phyloP scores from a whole-genome alignment of 2,113 vertebrate genomes.

The Tenebrosternarchus preto region DNA sequence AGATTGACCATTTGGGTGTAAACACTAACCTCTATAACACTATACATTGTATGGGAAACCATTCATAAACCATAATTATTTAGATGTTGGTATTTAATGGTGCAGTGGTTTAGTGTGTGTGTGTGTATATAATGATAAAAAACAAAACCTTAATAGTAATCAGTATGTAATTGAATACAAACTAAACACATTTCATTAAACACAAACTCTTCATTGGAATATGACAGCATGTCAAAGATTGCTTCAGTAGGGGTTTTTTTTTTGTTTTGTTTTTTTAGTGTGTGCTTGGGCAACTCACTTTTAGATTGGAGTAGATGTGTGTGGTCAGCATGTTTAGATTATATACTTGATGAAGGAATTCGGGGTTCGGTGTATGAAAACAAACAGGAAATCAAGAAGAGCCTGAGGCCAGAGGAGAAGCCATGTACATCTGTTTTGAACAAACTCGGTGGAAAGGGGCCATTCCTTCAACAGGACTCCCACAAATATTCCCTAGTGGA shows the following conservation, averaged over 20 bases:
- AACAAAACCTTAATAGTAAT: too few species aligned
- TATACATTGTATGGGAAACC: too few species aligned
- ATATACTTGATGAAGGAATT: conserved; percentile 55
- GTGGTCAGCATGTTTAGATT: conserved; percentile 13
- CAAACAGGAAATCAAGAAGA: conserved; percentile 58
- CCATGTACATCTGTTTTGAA: conserved; percentile 41
- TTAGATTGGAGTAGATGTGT: neutral
- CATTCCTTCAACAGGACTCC: neutral
- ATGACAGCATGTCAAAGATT: neutral
- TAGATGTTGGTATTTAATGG: too few species aligned
- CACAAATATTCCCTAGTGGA: conserved; percentile 49
- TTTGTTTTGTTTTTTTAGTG: neutral
- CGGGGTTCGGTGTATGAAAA: conserved; percentile 53
- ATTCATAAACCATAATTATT: too few species aligned
- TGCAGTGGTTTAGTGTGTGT: too few species aligned
- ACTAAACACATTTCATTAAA: too few species aligned
- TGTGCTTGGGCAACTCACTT: neutral
- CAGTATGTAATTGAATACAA: too few species aligned
- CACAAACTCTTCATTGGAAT: too few species aligned
- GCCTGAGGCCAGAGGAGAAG: conserved; percentile 56
- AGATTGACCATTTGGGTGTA: neutral
- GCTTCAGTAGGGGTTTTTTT: too few species aligned
- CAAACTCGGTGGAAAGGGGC: conserved; percentile 30
- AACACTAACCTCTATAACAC: too few species aligned
- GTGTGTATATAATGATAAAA: too few species aligned